phyloP scores from a whole-genome alignment of 1,140 invertebrate genomes.

The Dryas iulia region DNA sequence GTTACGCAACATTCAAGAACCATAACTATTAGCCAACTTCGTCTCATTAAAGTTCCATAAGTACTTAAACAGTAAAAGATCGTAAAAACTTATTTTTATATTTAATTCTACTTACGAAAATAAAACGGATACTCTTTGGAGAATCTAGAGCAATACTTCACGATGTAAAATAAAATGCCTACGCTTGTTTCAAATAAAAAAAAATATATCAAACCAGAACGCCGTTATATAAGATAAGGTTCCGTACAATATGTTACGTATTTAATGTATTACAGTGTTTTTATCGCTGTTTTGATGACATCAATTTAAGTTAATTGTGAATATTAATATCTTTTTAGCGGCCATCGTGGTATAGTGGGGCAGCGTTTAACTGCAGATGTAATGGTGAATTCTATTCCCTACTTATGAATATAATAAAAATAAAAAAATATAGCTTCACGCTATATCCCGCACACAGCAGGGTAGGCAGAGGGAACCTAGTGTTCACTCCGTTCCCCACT shows the following conservation, averaged over 20 bases:
- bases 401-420: no score
- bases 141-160: slow-evolving; percentile 1
- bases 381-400: no score
- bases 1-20: neutral
- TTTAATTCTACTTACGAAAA: neutral
- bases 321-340: neutral
- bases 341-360: no score
- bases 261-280: neutral
- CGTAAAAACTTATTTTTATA: slow-evolving; percentile 4
- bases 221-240: neutral
- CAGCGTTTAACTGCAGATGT: no score
- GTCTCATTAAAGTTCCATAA: slow-evolving; percentile 4
- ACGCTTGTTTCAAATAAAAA: neutral
- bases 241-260: neutral
- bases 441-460: no score
- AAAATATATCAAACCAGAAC: neutral
- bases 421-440: no score
- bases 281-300: neutral
- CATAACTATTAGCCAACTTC: neutral
- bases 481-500: no score
- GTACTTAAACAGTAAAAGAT: slow-evolving; percentile 5
- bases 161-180: neutral
- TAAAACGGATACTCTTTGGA: slow-evolving; percentile 4
- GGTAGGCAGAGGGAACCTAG: no score
- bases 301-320: neutral